Conservation (phyloP, 2,113 vertebrate genomes). For the Callithrix jacchus region DNA sequence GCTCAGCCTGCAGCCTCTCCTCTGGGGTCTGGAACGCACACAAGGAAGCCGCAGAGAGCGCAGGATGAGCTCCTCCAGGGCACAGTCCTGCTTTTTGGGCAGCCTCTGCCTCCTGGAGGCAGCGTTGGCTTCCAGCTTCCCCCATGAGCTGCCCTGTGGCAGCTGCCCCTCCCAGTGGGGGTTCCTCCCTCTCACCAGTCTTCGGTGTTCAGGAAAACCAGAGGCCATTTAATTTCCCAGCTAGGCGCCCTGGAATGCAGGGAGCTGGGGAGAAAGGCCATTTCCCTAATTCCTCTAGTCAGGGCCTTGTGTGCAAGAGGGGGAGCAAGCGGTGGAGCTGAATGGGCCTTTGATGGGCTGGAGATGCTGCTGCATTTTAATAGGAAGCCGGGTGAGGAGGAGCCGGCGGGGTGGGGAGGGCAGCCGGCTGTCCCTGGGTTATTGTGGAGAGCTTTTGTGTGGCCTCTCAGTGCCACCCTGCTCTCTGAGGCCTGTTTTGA, state of each 20-base stretch:
- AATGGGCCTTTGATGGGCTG: conserved; percentile 70
- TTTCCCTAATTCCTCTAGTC: conserved; percentile 32
- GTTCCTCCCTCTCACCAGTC: background rate
- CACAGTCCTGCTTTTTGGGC: background rate
- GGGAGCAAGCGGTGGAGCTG: background rate
- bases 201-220: background rate
- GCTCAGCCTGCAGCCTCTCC: background rate
- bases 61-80: background rate
- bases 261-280: background rate
- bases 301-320: conserved; percentile 17
- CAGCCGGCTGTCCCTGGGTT: background rate
- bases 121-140: background rate
- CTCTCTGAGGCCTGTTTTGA: background rate
- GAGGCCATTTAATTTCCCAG: background rate
- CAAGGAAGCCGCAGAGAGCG: fast-evolving
- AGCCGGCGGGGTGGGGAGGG: background rate
- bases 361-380: conserved; percentile 54
- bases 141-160: background rate
- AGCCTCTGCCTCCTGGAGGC: conserved; percentile 14
- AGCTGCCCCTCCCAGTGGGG: background rate
- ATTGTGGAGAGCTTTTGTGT: conserved; percentile 60
- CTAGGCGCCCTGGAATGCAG: background rate
- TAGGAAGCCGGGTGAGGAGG: conserved; percentile 2
- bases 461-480: background rate
- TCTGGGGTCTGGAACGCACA: fast-evolving